phyloP scores from a whole-genome alignment of 2,113 vertebrate genomes.

The Platysternon megacephalum region DNA sequence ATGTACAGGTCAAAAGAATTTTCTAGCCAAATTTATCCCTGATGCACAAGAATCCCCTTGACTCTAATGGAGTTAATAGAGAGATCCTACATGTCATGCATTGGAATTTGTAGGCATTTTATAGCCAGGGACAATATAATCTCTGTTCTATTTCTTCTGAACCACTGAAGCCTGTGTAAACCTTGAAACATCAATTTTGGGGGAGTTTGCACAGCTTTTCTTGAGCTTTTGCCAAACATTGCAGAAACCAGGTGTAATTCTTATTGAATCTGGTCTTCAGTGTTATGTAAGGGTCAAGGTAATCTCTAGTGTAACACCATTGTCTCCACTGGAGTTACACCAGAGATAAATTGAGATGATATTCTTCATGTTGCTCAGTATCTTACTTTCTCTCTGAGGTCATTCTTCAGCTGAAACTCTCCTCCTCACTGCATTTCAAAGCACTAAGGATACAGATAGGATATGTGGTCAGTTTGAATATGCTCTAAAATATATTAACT shows the following conservation, averaged over 20 bases:
- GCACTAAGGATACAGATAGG: not conserved
- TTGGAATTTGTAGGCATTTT: not conserved
- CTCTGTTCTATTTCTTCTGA: not conserved
- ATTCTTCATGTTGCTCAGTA: not conserved
- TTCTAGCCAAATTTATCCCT: not conserved
- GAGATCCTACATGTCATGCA: not conserved
- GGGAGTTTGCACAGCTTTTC: not conserved
- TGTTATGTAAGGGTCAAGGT: not conserved
- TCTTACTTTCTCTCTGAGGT: not conserved
- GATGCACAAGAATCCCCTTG: not conserved
- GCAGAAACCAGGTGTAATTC: not conserved
- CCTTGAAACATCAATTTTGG: not conserved
- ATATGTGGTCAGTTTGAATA: not conserved
- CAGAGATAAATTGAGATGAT: not conserved
- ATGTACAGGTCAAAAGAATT: not conserved
- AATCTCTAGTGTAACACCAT: not conserved
- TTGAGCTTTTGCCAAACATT: not conserved
- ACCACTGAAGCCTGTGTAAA: not conserved
- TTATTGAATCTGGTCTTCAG: not conserved
- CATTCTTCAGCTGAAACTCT: not conserved
- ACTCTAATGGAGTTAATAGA: rapidly evolving
- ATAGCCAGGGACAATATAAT: not conserved
- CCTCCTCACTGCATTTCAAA: not conserved
- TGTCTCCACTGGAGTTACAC: not conserved
- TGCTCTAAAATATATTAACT: rapidly evolving